phyloP scores from a whole-genome alignment of 2,113 vertebrate species.

The Choloepus hoffmanni region DNA sequence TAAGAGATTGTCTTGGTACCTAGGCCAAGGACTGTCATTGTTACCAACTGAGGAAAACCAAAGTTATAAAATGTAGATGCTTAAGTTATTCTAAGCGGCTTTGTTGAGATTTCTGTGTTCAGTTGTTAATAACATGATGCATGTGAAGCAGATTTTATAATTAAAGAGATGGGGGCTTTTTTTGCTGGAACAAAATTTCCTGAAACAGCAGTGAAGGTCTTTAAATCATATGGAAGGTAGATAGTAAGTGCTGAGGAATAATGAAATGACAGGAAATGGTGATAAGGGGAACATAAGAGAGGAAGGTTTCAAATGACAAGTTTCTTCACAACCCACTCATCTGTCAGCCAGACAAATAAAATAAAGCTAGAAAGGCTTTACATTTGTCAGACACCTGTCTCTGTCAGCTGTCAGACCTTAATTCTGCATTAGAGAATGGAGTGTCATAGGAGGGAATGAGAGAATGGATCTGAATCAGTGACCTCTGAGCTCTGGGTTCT shows the following conservation, averaged over 20 bases:
- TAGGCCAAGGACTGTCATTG: conserved; percentile 20
- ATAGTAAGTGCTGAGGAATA: not conserved
- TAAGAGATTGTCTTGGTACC: conserved; percentile 36
- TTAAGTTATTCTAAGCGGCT: not conserved
- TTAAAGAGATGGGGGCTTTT: not conserved
- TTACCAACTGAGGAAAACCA: not conserved
- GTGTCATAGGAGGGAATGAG: not conserved
- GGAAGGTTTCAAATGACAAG: not conserved
- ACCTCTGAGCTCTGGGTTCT: not conserved
- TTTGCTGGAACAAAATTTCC: not conserved
- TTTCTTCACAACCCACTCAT: not conserved
- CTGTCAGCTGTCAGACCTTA: not conserved
- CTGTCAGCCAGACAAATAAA: not conserved
- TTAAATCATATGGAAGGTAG: not conserved
- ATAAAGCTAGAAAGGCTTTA: not conserved
- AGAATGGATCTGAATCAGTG: not conserved
- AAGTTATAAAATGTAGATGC: not conserved
- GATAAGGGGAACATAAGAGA: not conserved
- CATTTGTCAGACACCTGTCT: not conserved
- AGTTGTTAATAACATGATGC: not conserved
- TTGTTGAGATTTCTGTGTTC: not conserved
- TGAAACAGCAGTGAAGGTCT: not conserved
- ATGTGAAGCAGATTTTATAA: not conserved
- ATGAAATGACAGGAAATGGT: not conserved
- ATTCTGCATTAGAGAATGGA: not conserved